These are phyloP conservation scores for Mirza zaza DNA, from an alignment of 2,113 vertebrate species.

Conservation along the genomic window DNA sequence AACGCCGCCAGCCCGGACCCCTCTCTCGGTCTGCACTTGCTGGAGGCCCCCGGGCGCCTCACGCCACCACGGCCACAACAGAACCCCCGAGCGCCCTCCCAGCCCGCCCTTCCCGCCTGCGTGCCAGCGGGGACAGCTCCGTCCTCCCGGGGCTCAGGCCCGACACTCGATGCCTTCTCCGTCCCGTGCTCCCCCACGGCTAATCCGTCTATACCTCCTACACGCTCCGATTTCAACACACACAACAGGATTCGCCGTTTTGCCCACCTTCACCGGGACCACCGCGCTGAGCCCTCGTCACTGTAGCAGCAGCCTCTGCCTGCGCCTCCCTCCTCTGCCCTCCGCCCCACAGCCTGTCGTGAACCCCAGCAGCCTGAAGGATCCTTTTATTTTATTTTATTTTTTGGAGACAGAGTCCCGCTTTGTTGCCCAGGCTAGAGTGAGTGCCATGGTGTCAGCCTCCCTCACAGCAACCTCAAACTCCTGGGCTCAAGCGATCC, in stretches of 20 bases:
- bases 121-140: no score
- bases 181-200: background rate
- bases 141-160: background rate
- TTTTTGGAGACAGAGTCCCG: background rate
- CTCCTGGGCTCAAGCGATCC: no score
- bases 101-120: fast-evolving
- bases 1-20: background rate
- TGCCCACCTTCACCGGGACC: no score
- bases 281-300: background rate
- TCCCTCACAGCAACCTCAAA: background rate
- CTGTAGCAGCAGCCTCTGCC: background rate
- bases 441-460: background rate
- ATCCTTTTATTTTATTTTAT: background rate
- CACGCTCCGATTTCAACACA: background rate
- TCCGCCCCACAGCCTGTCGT: background rate
- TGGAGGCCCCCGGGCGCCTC: background rate
- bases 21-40: background rate
- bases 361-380: background rate
- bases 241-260: background rate
- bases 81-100: background rate
- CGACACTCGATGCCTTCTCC: no score
- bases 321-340: background rate
- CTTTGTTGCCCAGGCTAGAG: no score
- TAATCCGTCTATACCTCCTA: background rate
- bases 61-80: no score